These are phyloP conservation scores for Cydia pomonella DNA, from an alignment of 1,140 invertebrate species.

Conservation along the genomic window DNA sequence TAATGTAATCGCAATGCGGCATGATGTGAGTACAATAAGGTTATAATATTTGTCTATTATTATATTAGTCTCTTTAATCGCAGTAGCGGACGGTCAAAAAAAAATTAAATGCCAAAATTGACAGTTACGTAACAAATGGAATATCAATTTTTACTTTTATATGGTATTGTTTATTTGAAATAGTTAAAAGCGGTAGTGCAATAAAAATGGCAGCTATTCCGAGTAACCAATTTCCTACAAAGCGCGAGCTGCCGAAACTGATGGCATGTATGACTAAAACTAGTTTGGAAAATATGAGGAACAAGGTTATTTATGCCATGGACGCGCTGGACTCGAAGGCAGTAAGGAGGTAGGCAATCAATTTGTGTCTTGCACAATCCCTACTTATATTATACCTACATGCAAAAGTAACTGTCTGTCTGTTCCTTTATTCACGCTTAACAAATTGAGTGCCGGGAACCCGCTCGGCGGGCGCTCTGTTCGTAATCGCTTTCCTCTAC, in stretches of 20 bases:
- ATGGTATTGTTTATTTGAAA: slow-evolving; percentile 5
- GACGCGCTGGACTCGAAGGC: slow-evolving; percentile 65
- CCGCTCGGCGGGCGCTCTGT: too few species aligned
- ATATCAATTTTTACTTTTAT: neutral
- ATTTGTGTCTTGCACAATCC: neutral
- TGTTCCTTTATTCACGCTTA: too few species aligned
- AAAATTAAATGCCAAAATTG: slow-evolving; percentile 4
- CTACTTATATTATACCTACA: neutral
- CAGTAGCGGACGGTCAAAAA: neutral
- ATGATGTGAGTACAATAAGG: neutral
- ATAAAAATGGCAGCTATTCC: slow-evolving; percentile 23
- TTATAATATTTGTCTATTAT: too few species aligned
- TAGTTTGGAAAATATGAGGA: slow-evolving; percentile 69
- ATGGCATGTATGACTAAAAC: slow-evolving; percentile 73
- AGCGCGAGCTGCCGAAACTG: slow-evolving; percentile 61
- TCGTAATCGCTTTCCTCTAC: too few species aligned
- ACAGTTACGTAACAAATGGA: slow-evolving; percentile 6
- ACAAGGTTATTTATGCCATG: slow-evolving; percentile 62
- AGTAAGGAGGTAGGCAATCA: slow-evolving; percentile 57
- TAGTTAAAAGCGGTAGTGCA: neutral
- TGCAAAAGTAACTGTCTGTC: too few species aligned
- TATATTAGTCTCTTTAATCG: neutral
- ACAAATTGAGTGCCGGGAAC: too few species aligned
- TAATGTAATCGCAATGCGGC: neutral
- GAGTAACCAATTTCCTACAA: slow-evolving; percentile 40